Evolutionary conservation across 2,888 invertebrate genomes (phyloP), one percentile per base, ranked within the genome.

Genomic region (Geotrupes spiniger): DNA sequence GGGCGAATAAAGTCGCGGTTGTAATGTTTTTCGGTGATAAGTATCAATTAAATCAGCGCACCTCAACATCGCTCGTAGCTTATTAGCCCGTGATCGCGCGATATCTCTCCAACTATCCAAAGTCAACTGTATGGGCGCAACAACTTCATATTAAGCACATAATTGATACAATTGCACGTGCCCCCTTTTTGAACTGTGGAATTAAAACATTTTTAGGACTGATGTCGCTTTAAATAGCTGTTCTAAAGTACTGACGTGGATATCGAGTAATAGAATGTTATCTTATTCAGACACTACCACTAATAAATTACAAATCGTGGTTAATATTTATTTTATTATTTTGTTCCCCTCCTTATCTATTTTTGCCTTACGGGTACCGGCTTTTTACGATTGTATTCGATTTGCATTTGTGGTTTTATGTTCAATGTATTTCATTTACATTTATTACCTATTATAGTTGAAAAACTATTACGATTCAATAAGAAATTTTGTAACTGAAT

Each of bases 21-120:
- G 64, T 68, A 67, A 69, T 71, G 69, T 70, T 72, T 71, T 70
- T 64, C 63, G 54, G 58, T 63, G 72, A 73, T 73, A 72, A 72
- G 61, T 67, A 71, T 73, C 71, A 64, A 66, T 65, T 62, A 62
- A 56, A 52, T 8, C 65, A 61, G 65, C 10, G 52, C 54, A 55
- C 29, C 59, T 46, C 54, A 67, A 69, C 33, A 21, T 21, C 21
- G 3, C 6, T 21, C 6, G 6, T 21, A 3, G 6, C 3, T 21
- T 21, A 4, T 21, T 21, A 4, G 21, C 21, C n/a, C n/a, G n/a
- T n/a, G 21, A 6, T 21, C 6, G 6, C 21, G 21, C 21, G 3
- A 6, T 4, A 21, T 21, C 6, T 21, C 21, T 4, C 6, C 21
- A 6, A 21, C 6, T 21, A 4, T 21, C 3, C 3, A 21, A 6